phyloP scores from a whole-genome alignment of 1,140 invertebrate species.

The Musca vetustissima region DNA sequence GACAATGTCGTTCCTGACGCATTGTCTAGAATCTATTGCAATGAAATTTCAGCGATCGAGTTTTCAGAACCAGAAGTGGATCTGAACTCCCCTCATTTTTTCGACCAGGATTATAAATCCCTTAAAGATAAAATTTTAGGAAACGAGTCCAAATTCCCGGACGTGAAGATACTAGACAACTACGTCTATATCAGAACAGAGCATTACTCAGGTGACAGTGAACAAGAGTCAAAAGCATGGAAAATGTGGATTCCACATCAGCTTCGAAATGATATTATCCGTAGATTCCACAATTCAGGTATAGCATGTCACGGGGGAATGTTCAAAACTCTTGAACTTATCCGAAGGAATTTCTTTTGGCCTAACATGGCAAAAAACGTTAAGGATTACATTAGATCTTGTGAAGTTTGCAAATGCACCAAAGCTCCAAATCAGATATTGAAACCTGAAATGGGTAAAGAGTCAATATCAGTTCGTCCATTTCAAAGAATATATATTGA shows the following conservation, averaged over 20 bases:
- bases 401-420: constrained; percentile 14
- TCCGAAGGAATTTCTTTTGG: constrained; percentile 4
- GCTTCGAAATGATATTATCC: neutral
- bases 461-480: neutral
- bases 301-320: neutral
- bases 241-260: constrained; percentile 26
- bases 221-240: constrained; percentile 8
- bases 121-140: neutral
- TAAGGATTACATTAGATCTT: neutral
- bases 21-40: neutral
- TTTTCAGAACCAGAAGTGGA: constrained; percentile 2
- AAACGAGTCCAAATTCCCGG: constrained; percentile 5
- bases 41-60: neutral
- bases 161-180: neutral
- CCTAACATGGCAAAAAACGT: constrained; percentile 10
- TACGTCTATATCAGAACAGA: constrained; percentile 4
- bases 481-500: constrained; percentile 20
- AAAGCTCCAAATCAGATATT: neutral
- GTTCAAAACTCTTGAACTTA: constrained; percentile 2
- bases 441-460: neutral
- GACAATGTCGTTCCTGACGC: constrained; percentile 24
- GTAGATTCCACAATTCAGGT: neutral
- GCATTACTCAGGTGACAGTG: neutral
- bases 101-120: neutral
- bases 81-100: constrained; percentile 3